These are phyloP conservation scores for Thunnus maccoyii DNA, from an alignment of 2,113 vertebrate species.

Conservation along the genomic window DNA sequence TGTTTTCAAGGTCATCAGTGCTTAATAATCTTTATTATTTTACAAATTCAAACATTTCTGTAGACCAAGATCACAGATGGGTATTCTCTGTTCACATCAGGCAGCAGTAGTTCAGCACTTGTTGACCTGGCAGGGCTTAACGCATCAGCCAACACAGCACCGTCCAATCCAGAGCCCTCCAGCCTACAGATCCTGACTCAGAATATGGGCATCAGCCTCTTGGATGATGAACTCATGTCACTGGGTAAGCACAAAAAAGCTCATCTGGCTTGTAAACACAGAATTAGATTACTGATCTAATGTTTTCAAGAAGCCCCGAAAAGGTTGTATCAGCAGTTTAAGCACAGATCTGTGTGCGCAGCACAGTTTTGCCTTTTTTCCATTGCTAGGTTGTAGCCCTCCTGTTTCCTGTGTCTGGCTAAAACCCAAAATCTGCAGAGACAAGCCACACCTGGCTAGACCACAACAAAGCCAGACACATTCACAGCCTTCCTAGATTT, in stretches of 20 bases:
- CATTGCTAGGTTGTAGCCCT: not conserved
- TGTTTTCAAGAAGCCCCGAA: constrained; percentile 37
- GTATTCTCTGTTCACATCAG: constrained; percentile 33
- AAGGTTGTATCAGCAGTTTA: constrained; percentile 28
- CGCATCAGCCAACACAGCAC: constrained; percentile 78
- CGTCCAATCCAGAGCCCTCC: constrained; percentile 84
- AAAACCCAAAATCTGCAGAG: constrained; percentile 1
- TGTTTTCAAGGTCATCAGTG: not conserved
- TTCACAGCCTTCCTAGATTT: not conserved
- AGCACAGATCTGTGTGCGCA: constrained; percentile 2
- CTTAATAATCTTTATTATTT: not conserved
- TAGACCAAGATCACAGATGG: not conserved
- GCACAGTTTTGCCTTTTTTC: constrained; percentile 13
- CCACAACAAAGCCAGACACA: constrained; percentile 42
- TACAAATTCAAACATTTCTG: not conserved
- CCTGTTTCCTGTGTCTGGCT: constrained; percentile 7
- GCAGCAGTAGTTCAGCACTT: constrained; percentile 89
- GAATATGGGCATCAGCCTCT: constrained; percentile 87
- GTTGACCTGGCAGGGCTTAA: constrained; percentile 94
- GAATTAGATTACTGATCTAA: not conserved
- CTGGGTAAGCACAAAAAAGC: constrained; percentile 83
- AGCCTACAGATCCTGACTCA: constrained; percentile 74
- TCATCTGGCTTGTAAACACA: constrained; percentile 35
- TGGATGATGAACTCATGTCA: constrained; percentile 98
- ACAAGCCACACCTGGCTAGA: constrained; percentile 25